Conservation (phyloP, 2,113 vertebrate genomes). For the Brachionichthys hirsutus region DNA sequence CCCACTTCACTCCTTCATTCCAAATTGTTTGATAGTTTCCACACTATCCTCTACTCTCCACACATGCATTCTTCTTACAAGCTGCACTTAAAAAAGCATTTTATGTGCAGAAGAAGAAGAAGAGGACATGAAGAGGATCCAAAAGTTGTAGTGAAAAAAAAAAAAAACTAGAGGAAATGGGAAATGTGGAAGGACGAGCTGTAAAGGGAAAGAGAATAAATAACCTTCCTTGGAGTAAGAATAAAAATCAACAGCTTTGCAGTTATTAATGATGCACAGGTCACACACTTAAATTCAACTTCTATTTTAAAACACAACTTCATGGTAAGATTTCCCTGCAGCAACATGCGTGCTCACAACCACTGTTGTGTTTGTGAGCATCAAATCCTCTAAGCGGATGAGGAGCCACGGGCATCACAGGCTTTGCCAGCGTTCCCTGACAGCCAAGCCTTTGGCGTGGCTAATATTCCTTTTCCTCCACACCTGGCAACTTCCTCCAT, state of each 20-base stretch:
- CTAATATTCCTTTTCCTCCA: constrained; percentile 38
- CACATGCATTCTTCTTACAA: constrained; percentile 27
- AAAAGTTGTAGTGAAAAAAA: constrained; percentile 3
- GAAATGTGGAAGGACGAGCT: constrained; percentile 21
- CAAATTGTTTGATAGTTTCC: constrained; percentile 54
- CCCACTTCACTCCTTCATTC: constrained; percentile 39
- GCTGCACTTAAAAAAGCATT: constrained; percentile 21
- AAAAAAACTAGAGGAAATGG: constrained; percentile 3
- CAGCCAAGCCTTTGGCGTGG: constrained; percentile 57
- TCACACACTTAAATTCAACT: constrained; percentile 10
- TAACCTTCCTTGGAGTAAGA: constrained; percentile 4
- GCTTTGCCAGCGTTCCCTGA: constrained; percentile 41
- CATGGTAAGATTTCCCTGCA: constrained; percentile 4
- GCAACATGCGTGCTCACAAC: constrained; percentile 14
- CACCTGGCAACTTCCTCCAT: constrained; percentile 34
- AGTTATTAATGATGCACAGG: constrained; percentile 16
- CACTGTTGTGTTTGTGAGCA: constrained; percentile 36
- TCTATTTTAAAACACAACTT: constrained; percentile 25
- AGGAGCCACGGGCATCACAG: constrained; percentile 53
- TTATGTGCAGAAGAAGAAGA: constrained; percentile 28
- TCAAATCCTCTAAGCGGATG: constrained; percentile 50
- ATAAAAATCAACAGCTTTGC: constrained; percentile 7
- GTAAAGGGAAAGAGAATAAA: constrained; percentile 18
- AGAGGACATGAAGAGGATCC: background rate
- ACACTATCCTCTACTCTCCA: constrained; percentile 39